Evolutionary conservation across 1,140 invertebrate genomes (phyloP).

Genomic region (Nephila pilipes): DNA sequence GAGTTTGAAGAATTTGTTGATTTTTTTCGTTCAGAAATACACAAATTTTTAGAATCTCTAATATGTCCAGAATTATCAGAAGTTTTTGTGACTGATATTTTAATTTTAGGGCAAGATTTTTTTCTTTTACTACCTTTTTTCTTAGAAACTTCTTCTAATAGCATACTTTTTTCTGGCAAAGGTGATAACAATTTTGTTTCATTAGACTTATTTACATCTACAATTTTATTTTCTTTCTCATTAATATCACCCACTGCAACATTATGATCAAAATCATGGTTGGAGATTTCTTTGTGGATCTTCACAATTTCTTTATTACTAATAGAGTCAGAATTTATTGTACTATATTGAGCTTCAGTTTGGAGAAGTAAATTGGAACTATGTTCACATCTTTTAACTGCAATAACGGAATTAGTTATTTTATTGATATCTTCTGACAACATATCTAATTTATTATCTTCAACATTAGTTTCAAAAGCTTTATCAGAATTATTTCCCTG

Average conservation of each 20-base stretch:
- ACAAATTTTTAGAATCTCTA: slow-evolving; percentile 39
- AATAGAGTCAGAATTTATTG: not conserved
- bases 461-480: too few species aligned
- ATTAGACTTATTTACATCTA: too few species aligned
- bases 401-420: too few species aligned
- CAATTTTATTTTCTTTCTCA: too few species aligned
- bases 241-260: not conserved
- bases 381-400: too few species aligned
- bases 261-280: not conserved
- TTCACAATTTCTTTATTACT: not conserved
- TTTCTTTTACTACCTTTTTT: not conserved
- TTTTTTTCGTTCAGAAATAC: slow-evolving; percentile 50
- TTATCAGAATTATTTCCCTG: too few species aligned
- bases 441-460: too few species aligned
- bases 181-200: not conserved
- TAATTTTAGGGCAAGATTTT: slow-evolving; percentile 70
- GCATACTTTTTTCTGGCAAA: not conserved
- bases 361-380: too few species aligned
- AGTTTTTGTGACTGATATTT: slow-evolving; percentile 56
- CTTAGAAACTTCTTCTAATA: not conserved
- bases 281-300: not conserved
- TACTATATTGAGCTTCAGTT: too few species aligned
- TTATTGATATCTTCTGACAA: too few species aligned
- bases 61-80: not conserved
- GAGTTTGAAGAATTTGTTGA: slow-evolving; percentile 45